phyloP scores from a whole-genome alignment of 2,888 invertebrate species.

The Lacanobia wlatinum region DNA sequence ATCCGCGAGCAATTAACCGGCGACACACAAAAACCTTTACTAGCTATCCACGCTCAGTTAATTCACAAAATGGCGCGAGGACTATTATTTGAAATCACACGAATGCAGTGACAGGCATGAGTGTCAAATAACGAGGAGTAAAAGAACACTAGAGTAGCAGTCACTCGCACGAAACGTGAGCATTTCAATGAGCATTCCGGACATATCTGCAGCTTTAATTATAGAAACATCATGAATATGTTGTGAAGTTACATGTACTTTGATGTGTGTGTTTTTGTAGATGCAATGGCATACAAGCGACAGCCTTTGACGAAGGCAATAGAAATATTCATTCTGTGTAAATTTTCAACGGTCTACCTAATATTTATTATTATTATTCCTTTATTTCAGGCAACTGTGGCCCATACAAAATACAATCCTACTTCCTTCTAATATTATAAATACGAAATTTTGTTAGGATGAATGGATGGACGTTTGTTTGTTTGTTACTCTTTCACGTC shows the following conservation, averaged over 20 bases:
- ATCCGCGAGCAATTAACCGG: constrained; percentile 13
- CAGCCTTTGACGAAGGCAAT: too few species aligned
- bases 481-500: too few species aligned
- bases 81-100: constrained; percentile 46
- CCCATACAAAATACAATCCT: too few species aligned
- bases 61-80: constrained; percentile 41
- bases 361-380: too few species aligned
- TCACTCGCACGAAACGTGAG: constrained; percentile 42
- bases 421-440: too few species aligned
- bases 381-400: too few species aligned
- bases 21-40: constrained; percentile 24
- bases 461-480: too few species aligned
- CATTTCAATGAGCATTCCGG: constrained; percentile 49
- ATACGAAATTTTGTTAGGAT: too few species aligned
- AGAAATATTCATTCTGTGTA: too few species aligned
- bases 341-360: too few species aligned
- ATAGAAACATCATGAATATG: constrained; percentile 29
- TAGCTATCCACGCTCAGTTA: constrained; percentile 38
- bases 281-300: not conserved
- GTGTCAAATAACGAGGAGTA: constrained; percentile 52
- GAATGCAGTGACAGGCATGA: constrained; percentile 31
- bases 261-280: not conserved
- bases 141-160: constrained; percentile 52
- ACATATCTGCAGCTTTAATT: constrained; percentile 31
- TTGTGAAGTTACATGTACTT: constrained; percentile 1